Conservation (phyloP, 2,888 invertebrate species). For the Agriotes lineatus region DNA sequence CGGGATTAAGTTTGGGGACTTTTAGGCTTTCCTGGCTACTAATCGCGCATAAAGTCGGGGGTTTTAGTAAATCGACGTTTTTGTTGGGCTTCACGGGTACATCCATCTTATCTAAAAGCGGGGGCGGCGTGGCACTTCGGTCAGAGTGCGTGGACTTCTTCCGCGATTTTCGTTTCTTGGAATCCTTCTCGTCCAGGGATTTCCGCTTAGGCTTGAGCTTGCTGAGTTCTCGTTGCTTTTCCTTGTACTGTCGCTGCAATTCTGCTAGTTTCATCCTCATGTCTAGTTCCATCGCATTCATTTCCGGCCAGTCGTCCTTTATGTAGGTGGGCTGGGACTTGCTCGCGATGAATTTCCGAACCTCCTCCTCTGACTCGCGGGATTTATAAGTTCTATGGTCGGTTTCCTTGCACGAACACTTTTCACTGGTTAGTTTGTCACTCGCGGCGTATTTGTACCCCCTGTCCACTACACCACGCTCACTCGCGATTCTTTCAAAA, state of each 20-base stretch:
- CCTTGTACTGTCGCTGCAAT: conserved; percentile 83
- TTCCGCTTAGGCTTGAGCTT: conserved; percentile 71
- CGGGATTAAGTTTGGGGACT: conserved; percentile 28
- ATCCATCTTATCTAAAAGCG: conserved; percentile 60
- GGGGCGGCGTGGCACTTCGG: conserved; percentile 59
- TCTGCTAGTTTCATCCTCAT: conserved; percentile 87
- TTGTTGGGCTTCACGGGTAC: conserved; percentile 52
- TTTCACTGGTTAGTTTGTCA: conserved; percentile 36
- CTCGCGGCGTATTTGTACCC: conserved; percentile 11
- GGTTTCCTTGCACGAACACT: conserved; percentile 56
- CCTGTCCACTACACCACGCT: conserved; percentile 36
- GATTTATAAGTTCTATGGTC: conserved; percentile 60
- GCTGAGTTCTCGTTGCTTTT: conserved; percentile 86
- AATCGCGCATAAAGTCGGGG: conserved; percentile 62
- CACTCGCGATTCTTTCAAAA: conserved; percentile 6
- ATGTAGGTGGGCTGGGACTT: conserved; percentile 58
- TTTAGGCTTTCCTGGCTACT: conserved; percentile 45
- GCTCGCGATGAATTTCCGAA: conserved; percentile 61
- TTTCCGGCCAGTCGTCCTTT: conserved; percentile 65
- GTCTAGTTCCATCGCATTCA: conserved; percentile 82
- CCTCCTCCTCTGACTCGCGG: conserved; percentile 65
- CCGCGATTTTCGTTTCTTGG: conserved; percentile 67
- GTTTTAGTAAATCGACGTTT: conserved; percentile 61
- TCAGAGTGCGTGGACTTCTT: conserved; percentile 65
- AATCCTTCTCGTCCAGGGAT: conserved; percentile 48